A percentile compares a stretch with the other conserved stretches of the same genome.
Conservation (phyloP, 2,113 vertebrate species). For the Stictonetta naevosa region DNA sequence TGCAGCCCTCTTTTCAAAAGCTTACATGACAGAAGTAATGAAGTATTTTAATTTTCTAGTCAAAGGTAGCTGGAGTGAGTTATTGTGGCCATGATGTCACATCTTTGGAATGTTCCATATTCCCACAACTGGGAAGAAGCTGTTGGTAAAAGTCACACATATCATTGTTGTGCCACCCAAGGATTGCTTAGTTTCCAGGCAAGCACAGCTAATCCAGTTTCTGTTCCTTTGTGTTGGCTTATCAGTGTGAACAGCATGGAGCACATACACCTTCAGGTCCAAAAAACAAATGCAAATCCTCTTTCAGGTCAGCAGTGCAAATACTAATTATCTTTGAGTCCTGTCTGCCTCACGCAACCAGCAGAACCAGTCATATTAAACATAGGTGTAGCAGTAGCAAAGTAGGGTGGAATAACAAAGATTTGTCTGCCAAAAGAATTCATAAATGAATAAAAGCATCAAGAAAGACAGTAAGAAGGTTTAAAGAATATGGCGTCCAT, state of each 20-base stretch:
- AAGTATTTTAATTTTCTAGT: background rate
- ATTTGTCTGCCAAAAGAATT: background rate
- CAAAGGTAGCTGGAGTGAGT: background rate
- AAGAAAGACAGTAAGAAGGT: background rate
- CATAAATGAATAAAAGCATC: background rate
- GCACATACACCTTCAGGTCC: background rate
- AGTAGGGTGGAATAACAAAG: background rate
- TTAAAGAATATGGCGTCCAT: background rate
- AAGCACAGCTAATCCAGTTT: background rate
- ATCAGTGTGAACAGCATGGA: background rate
- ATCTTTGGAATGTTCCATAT: background rate
- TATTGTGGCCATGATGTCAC: fast-evolving
- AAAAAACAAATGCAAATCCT: background rate
- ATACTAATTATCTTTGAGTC: slow-evolving; percentile 33
- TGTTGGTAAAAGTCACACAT: background rate
- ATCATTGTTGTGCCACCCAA: background rate
- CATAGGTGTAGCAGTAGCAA: background rate
- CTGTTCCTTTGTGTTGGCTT: background rate
- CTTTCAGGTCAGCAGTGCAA: background rate
- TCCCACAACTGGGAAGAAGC: background rate
- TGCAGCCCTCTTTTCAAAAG: background rate
- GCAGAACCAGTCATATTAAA: slow-evolving; percentile 35
- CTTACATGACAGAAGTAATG: background rate
- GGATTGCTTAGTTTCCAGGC: background rate
- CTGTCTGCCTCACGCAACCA: slow-evolving; percentile 28